These are phyloP conservation scores for Diarsia rubi DNA, from an alignment of 2,888 invertebrate species.

Conservation along the genomic window DNA sequence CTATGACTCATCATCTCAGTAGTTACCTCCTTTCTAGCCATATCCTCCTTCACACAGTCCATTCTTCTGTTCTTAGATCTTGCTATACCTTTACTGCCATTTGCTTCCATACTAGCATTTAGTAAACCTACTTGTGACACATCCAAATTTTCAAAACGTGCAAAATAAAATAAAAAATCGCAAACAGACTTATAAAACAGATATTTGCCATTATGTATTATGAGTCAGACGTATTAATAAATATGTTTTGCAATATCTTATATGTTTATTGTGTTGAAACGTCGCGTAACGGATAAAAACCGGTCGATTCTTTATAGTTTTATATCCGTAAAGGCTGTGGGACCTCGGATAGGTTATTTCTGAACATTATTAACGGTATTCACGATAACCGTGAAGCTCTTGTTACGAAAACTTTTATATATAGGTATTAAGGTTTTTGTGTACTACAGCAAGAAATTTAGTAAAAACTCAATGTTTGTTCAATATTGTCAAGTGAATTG, in stretches of 20 bases:
- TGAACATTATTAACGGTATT: slow-evolving; percentile 20
- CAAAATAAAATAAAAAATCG: background rate
- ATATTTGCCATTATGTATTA: slow-evolving; percentile 7
- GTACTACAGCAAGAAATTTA: background rate
- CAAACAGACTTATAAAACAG: background rate
- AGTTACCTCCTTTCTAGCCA: too few species aligned
- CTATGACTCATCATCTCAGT: too few species aligned
- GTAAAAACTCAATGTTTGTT: background rate
- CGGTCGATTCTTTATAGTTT: slow-evolving; percentile 54
- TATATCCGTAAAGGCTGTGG: slow-evolving; percentile 67
- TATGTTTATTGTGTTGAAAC: slow-evolving; percentile 42
- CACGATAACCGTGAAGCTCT: slow-evolving; percentile 18
- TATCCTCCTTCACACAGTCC: too few species aligned
- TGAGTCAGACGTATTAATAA: slow-evolving; percentile 48
- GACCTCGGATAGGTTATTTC: slow-evolving; percentile 36
- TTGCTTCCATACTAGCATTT: background rate
- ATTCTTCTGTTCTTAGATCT: too few species aligned
- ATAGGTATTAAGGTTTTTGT: background rate
- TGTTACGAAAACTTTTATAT: slow-evolving; percentile 24
- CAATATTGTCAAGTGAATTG: too few species aligned
- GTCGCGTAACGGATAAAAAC: slow-evolving; percentile 51
- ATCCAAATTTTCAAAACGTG: background rate
- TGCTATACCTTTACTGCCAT: too few species aligned
- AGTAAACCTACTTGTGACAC: background rate
- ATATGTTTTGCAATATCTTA: slow-evolving; percentile 43